phyloP scores from a whole-genome alignment of 2,888 invertebrate genomes.

The Andrena marginata region DNA sequence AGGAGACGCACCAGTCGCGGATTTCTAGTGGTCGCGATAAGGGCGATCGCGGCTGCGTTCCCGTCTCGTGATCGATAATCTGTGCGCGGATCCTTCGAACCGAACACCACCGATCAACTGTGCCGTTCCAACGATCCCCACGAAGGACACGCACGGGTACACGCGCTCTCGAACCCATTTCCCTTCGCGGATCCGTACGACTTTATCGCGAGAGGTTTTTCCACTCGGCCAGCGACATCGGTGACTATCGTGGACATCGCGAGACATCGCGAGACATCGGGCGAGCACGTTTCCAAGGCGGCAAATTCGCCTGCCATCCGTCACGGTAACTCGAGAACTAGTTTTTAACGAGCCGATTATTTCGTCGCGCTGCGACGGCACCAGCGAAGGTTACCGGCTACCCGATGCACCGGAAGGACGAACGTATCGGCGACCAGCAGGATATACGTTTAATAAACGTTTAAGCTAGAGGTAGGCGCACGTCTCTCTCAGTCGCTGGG shows the following conservation, averaged over 20 bases:
- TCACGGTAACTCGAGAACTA: slow-evolving; percentile 34
- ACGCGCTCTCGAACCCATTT: not conserved
- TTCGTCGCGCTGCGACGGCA: slow-evolving; percentile 21
- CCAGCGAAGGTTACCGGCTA: slow-evolving; percentile 39
- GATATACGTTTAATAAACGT: not conserved
- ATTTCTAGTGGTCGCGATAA: slow-evolving; percentile 67
- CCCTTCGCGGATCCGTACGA: not conserved
- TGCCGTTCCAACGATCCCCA: not conserved
- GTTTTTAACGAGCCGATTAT: slow-evolving; percentile 45
- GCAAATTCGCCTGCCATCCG: not conserved
- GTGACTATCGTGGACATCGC: slow-evolving; percentile 15
- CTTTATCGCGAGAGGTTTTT: slow-evolving; percentile 12
- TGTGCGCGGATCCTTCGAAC: slow-evolving; percentile 46
- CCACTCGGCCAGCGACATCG: slow-evolving; percentile 20
- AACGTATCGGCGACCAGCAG: not conserved
- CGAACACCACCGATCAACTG: not conserved
- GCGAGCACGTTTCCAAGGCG: slow-evolving; percentile 56
- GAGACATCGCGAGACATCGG: slow-evolving; percentile 21
- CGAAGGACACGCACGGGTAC: slow-evolving; percentile 8
- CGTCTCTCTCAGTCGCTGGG: slow-evolving; percentile 28
- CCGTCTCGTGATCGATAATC: slow-evolving; percentile 49
- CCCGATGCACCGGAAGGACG: slow-evolving; percentile 1
- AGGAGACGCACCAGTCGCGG: slow-evolving; percentile 63
- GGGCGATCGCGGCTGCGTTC: slow-evolving; percentile 53
- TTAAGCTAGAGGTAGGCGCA: slow-evolving; percentile 7